These are phyloP conservation scores for Copsychus sechellarum DNA, from an alignment of 2,113 vertebrate genomes.

Conservation along the genomic window DNA sequence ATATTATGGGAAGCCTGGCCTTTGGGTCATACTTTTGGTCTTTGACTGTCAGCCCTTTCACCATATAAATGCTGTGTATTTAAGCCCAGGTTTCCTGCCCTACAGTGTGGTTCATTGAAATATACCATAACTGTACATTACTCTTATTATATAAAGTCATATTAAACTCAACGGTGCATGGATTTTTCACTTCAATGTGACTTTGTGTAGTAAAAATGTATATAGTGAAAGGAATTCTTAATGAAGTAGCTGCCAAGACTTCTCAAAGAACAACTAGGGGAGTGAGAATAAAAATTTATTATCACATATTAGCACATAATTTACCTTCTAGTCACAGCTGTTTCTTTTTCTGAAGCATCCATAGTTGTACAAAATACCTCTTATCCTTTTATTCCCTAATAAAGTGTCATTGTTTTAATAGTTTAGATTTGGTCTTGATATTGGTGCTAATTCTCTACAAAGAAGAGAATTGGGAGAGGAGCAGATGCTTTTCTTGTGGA, in stretches of 20 bases:
- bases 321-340: not conserved
- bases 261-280: slow-evolving; percentile 49
- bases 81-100: slow-evolving; percentile 11
- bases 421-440: not conserved
- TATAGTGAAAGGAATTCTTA: slow-evolving; percentile 61
- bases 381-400: not conserved
- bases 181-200: slow-evolving; percentile 72
- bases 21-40: not conserved
- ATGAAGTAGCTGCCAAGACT: slow-evolving; percentile 40
- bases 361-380: not conserved
- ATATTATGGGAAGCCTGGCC: not conserved
- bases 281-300: slow-evolving; percentile 42
- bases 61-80: not conserved
- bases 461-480: not conserved
- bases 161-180: slow-evolving; percentile 69
- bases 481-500: not conserved
- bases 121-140: slow-evolving; percentile 34
- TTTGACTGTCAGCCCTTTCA: not conserved
- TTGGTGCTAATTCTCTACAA: not conserved
- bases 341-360: not conserved
- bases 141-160: slow-evolving; percentile 55
- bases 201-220: slow-evolving; percentile 71
- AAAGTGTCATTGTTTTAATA: not conserved
- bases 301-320: not conserved
- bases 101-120: not conserved